Conservation (phyloP, 2,797 vertebrate genomes). For the Schizothorax lantsangensis region DNA sequence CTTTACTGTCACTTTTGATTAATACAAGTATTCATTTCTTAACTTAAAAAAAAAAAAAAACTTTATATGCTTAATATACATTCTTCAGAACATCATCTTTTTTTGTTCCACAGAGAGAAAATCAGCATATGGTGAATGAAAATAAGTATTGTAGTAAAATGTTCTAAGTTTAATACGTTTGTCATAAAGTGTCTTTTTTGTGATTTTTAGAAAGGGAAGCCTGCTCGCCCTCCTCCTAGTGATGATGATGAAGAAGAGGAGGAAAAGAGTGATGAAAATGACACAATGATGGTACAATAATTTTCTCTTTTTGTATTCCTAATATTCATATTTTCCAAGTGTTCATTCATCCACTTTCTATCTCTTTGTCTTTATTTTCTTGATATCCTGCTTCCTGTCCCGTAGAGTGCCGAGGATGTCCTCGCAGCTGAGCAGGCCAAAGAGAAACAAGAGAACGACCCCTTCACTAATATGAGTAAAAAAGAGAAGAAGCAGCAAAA, state of each 20-base stretch:
- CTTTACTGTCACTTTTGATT: no score
- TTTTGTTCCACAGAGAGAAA: not conserved
- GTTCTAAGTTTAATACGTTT: not conserved
- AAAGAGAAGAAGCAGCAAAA: conserved; percentile 94
- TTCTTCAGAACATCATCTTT: not conserved
- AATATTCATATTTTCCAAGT: not conserved
- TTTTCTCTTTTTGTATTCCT: not conserved
- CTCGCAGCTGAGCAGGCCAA: conserved; percentile 74
- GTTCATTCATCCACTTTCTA: not conserved
- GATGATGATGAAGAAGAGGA: conserved; percentile 70
- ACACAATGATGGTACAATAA: conserved; percentile 74
- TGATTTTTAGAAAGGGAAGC: conserved; percentile 68
- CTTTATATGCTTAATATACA: not conserved
- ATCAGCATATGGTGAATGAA: not conserved
- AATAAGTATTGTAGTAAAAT: not conserved
- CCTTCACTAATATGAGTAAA: conserved; percentile 86
- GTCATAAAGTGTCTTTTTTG: not conserved
- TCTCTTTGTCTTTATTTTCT: not conserved
- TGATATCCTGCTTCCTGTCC: not conserved
- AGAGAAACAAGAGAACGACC: conserved; percentile 74
- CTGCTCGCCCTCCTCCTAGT: conserved; percentile 52
- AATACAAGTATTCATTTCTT: not conserved
- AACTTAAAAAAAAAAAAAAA: no score
- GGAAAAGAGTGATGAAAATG: conserved; percentile 70
- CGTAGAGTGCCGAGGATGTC: conserved; percentile 77